Conservation (phyloP, 2,888 invertebrate species). For the Cremastinae sp. region DNA sequence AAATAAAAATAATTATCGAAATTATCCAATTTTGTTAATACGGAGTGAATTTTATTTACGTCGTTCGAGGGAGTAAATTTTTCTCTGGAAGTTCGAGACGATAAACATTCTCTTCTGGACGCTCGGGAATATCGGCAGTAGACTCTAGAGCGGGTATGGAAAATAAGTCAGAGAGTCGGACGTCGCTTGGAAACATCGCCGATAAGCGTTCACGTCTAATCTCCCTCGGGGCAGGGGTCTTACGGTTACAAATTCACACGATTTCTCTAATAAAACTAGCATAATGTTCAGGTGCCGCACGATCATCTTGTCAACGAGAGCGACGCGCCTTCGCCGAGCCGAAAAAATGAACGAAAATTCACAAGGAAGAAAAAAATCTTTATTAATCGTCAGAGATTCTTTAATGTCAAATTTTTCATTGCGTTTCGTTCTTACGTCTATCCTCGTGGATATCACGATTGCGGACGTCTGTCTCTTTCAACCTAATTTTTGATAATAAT, state of each 20-base stretch:
- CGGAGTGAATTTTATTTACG: too few species aligned
- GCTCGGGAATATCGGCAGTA: constrained; percentile 5
- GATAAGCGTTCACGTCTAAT: constrained; percentile 50
- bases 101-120: constrained; percentile 20
- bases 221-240: constrained; percentile 54
- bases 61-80: too few species aligned
- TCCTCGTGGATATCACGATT: constrained; percentile 2
- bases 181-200: constrained; percentile 24
- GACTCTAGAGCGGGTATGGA: constrained; percentile 32
- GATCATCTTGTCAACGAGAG: constrained; percentile 61
- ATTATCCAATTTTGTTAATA: too few species aligned
- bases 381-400: constrained; percentile 36
- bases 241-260: constrained; percentile 50
- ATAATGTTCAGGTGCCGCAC: constrained; percentile 45
- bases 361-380: constrained; percentile 14
- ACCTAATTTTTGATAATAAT: constrained; percentile 59
- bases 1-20: neutral
- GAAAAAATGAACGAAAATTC: constrained; percentile 54
- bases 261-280: constrained; percentile 16
- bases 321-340: constrained; percentile 65
- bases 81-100: constrained; percentile 23
- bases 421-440: constrained; percentile 4
- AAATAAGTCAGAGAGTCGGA: constrained; percentile 36
- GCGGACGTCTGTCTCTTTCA: constrained; percentile 4
- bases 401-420: constrained; percentile 44